Conservation (phyloP, 37 sponge, comb jelly and placozoan genomes). For the Halisarca cf. caerulea region DNA sequence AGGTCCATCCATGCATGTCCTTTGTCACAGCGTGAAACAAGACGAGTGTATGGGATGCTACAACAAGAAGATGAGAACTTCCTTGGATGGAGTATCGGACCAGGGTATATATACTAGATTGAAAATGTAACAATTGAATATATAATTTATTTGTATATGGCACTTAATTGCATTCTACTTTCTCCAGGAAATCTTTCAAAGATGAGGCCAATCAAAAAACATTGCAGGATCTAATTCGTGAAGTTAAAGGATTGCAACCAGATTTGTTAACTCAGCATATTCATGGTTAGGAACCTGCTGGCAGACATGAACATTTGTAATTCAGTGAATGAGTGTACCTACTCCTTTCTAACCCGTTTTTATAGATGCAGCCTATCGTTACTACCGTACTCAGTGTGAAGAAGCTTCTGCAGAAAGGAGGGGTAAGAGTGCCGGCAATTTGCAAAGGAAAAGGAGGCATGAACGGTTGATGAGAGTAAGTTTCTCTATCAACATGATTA, state of each 20-base stretch:
- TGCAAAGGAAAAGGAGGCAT: neutral
- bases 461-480: neutral
- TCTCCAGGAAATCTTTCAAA: slow-evolving; percentile 1
- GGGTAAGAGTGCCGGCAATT: neutral
- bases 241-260: neutral
- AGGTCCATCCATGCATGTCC: too few relatives aligned
- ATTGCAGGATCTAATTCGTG: neutral
- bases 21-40: neutral
- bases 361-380: neutral
- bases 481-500: too few relatives aligned
- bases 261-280: slow-evolving; percentile 3
- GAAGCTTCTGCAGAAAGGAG: neutral
- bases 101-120: too few relatives aligned
- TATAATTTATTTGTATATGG: too few relatives aligned
- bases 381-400: neutral
- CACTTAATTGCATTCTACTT: too few relatives aligned
- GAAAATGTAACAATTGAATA: too few relatives aligned
- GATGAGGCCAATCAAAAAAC: neutral
- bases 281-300: neutral
- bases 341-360: too few relatives aligned
- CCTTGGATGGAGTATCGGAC: neutral
- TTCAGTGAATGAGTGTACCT: too few relatives aligned
- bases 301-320: neutral
- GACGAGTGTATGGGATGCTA: neutral
- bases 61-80: neutral